These are phyloP conservation scores for Acrossocheilus fasciatus DNA, from an alignment of 2,797 vertebrate species.

Conservation along the genomic window DNA sequence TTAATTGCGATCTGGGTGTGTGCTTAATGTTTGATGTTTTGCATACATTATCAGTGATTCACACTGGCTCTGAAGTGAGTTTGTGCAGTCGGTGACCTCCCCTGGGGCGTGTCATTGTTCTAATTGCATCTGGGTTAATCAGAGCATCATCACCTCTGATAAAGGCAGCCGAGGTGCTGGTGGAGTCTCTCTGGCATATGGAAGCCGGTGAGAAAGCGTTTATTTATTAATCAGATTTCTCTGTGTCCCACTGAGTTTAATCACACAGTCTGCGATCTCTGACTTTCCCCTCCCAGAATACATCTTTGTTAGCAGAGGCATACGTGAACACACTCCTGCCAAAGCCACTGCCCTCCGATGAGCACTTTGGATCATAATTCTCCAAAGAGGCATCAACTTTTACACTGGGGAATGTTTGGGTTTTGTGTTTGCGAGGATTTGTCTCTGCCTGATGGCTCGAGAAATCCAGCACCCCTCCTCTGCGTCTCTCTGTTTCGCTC, in stretches of 20 bases:
- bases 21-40: conserved; percentile 36
- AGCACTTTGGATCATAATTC: conserved; percentile 26
- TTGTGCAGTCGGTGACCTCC: conserved; percentile 53
- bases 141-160: conserved; percentile 68
- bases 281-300: conserved; percentile 42
- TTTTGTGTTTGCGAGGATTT: conserved; percentile 36
- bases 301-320: conserved; percentile 8
- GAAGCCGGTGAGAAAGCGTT: conserved; percentile 66
- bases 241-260: conserved; percentile 64
- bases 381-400: conserved; percentile 22
- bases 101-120: conserved; percentile 56
- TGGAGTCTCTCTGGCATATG: conserved; percentile 67
- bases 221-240: conserved; percentile 66
- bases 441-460: conserved; percentile 29
- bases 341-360: conserved; percentile 4
- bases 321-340: conserved; percentile 7
- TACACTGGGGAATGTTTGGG: conserved; percentile 23
- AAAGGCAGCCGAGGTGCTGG: conserved; percentile 57
- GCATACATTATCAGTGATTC: conserved; percentile 33
- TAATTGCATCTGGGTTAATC: conserved; percentile 66
- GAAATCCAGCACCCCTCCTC: conserved; percentile 35
- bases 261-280: conserved; percentile 62
- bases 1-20: conserved; percentile 2
- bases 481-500: conserved; percentile 13
- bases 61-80: conserved; percentile 40